phyloP scores from a whole-genome alignment of 1,140 invertebrate genomes.

The Drosophila mojavensis region DNA sequence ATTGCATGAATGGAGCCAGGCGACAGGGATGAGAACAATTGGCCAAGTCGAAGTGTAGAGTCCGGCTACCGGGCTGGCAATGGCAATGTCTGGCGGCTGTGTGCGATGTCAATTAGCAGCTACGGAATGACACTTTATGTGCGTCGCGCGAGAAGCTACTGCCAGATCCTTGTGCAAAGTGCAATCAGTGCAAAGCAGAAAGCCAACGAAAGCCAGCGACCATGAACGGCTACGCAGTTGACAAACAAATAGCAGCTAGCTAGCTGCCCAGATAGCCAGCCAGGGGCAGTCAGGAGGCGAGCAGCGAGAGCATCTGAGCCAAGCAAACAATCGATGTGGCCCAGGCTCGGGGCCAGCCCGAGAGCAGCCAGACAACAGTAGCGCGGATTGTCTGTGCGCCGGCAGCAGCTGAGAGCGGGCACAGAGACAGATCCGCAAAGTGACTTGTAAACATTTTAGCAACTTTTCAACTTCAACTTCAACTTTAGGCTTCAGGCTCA shows the following conservation, averaged over 20 bases:
- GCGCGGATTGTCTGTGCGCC: conserved; percentile 61
- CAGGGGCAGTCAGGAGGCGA: conserved; percentile 47
- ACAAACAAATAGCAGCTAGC: conserved; percentile 63
- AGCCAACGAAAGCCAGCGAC: conserved; percentile 69
- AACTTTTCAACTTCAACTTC: conserved; percentile 66
- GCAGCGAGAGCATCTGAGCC: conserved; percentile 59
- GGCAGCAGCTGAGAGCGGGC: conserved; percentile 35
- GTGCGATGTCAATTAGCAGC: conserved; percentile 83
- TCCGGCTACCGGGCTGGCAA: conserved; percentile 22
- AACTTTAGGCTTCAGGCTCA: conserved; percentile 33
- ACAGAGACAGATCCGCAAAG: conserved; percentile 54
- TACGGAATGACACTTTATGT: conserved; percentile 83
- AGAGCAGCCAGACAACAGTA: conserved; percentile 62
- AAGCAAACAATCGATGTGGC: conserved; percentile 79
- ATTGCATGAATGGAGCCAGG: conserved; percentile 67
- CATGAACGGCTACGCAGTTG: conserved; percentile 80
- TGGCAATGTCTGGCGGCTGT: conserved; percentile 59
- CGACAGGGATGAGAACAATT: conserved; percentile 67
- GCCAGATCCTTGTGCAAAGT: conserved; percentile 72
- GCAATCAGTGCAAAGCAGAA: conserved; percentile 81
- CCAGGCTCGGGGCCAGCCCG: conserved; percentile 19
- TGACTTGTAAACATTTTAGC: conserved; percentile 83
- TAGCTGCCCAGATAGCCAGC: not conserved
- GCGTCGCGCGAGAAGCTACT: conserved; percentile 70
- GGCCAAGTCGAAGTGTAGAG: conserved; percentile 55